Conservation (phyloP, 2,113 vertebrate species). For the Phalacrocorax aristotelis region DNA sequence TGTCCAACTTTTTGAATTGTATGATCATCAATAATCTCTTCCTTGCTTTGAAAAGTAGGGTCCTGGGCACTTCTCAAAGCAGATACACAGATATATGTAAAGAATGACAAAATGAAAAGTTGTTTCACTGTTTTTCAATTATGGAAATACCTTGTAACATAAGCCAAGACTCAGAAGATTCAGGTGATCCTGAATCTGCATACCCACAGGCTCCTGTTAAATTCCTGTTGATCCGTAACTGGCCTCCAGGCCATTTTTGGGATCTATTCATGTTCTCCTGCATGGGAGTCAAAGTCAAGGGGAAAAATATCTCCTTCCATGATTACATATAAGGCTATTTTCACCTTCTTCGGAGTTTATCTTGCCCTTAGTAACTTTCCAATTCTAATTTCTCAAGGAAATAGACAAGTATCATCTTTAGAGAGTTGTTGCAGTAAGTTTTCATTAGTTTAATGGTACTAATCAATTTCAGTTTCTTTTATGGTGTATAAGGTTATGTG, state of each 20-base stretch:
- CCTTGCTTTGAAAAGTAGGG: not conserved
- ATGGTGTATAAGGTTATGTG: fast-evolving
- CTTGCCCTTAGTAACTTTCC: not conserved
- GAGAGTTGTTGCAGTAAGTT: not conserved
- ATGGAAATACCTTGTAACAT: not conserved
- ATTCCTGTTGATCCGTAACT: not conserved
- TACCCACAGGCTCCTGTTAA: not conserved
- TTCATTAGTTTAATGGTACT: not conserved
- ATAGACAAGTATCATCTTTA: not conserved
- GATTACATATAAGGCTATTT: not conserved
- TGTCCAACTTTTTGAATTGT: not conserved
- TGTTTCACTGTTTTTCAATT: not conserved
- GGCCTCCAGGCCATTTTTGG: not conserved
- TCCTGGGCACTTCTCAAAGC: not conserved
- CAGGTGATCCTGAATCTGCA: not conserved
- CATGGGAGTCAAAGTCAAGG: not conserved
- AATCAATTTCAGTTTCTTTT: not conserved
- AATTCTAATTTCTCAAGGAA: not conserved
- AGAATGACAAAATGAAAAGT: not conserved
- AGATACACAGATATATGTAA: not conserved
- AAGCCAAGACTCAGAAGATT: not conserved
- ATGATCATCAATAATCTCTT: not conserved
- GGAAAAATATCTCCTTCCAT: not conserved
- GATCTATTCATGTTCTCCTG: not conserved
- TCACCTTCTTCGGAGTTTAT: not conserved